phyloP scores from a whole-genome alignment of 1,140 invertebrate genomes.

The Scaptomyza graminum region DNA sequence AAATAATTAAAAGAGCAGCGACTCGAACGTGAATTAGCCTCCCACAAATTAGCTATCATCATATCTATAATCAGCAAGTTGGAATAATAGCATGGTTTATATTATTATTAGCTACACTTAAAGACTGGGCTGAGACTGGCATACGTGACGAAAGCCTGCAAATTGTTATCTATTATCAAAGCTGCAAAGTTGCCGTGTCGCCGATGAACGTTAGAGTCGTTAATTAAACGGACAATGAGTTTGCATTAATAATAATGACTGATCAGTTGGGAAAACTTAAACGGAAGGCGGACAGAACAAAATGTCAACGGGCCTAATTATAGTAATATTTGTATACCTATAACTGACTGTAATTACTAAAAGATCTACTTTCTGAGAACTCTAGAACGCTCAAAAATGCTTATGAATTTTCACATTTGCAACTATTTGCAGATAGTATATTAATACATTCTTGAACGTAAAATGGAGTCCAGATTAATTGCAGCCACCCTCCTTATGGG shows the following conservation, averaged over 20 bases:
- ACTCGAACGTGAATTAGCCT: neutral
- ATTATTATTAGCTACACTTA: slow-evolving; percentile 8
- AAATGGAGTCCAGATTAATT: slow-evolving; percentile 58
- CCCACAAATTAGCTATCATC: slow-evolving; percentile 19
- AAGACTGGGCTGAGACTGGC: neutral
- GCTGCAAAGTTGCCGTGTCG: slow-evolving; percentile 20
- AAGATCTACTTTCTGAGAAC: no score
- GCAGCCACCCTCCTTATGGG: slow-evolving; percentile 38
- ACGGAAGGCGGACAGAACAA: neutral
- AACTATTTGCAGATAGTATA: slow-evolving; percentile 25
- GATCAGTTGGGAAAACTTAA: neutral
- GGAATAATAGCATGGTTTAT: slow-evolving; percentile 22
- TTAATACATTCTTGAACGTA: neutral
- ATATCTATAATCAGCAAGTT: slow-evolving; percentile 24
- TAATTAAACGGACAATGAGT: slow-evolving; percentile 18
- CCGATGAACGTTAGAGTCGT: slow-evolving; percentile 9
- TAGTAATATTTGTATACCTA: neutral
- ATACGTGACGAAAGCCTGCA: slow-evolving; percentile 6
- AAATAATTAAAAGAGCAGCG: neutral
- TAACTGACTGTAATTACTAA: no score
- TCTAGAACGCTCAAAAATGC: no score
- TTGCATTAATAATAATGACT: neutral
- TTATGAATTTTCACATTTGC: neutral
- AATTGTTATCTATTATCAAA: slow-evolving; percentile 20
- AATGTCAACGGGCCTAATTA: neutral